These are phyloP conservation scores for Myotis vivesi DNA, from an alignment of 2,797 vertebrate species.

Conservation along the genomic window DNA sequence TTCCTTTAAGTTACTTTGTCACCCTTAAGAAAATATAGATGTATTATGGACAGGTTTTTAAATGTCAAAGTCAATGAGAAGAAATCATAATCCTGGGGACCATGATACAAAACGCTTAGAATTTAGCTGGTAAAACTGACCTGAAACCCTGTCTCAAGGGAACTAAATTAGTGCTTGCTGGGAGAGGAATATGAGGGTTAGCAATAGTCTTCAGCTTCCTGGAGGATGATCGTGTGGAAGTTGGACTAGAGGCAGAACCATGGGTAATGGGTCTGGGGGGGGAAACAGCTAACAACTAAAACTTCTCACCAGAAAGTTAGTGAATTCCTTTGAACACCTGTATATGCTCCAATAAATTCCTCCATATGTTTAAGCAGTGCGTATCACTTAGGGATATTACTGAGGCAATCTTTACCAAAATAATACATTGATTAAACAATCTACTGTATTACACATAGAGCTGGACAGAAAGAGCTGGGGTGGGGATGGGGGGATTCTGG, in stretches of 20 bases:
- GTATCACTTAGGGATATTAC: neutral
- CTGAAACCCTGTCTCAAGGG: neutral
- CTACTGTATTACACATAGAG: neutral
- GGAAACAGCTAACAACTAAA: neutral
- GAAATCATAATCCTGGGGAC: neutral
- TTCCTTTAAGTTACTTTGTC: neutral
- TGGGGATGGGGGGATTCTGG: neutral
- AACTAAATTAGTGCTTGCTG: neutral
- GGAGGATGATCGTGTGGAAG: neutral
- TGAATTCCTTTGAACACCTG: neutral
- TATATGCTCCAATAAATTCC: neutral
- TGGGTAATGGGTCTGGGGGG: neutral
- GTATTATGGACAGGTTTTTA: neutral
- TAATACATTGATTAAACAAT: neutral
- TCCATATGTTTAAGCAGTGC: neutral
- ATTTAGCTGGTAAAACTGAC: neutral
- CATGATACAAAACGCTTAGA: neutral
- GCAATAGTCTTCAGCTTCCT: neutral
- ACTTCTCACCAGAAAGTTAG: neutral
- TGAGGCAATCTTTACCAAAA: neutral
- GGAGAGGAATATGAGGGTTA: neutral
- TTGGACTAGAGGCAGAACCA: neutral
- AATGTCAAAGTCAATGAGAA: neutral
- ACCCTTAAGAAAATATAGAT: neutral
- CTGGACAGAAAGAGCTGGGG: neutral